Evolutionary conservation across 2,888 invertebrate species (phyloP).

Genomic region (Luperina testacea): DNA sequence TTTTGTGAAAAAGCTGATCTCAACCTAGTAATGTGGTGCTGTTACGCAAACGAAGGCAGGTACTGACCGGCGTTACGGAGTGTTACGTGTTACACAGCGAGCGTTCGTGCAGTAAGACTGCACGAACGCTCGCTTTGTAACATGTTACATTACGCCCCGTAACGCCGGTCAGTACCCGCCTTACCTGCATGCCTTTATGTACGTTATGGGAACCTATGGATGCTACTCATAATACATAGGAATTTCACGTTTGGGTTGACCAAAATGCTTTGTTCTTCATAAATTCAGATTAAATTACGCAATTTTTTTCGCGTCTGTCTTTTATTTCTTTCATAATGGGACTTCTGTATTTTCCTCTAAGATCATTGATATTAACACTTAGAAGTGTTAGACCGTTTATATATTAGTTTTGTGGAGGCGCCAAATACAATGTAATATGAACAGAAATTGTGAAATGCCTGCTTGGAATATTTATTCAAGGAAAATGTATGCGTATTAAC

Average conservation of each 20-base stretch:
- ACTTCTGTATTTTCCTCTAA: constrained; percentile 1
- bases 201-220: not conserved
- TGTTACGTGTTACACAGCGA: too few species aligned
- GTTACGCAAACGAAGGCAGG: too few species aligned
- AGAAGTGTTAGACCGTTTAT: not conserved
- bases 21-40: too few species aligned
- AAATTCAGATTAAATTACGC: too few species aligned
- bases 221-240: not conserved
- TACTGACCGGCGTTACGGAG: too few species aligned
- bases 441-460: constrained; percentile 35
- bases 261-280: not conserved
- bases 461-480: constrained; percentile 10
- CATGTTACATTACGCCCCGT: too few species aligned
- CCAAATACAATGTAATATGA: constrained; percentile 33
- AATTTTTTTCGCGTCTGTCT: not conserved
- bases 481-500: constrained; percentile 22
- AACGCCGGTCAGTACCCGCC: too few species aligned
- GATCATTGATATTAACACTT: too few species aligned
- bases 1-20: too few species aligned
- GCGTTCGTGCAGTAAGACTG: too few species aligned
- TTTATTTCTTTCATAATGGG: not conserved
- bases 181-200: too few species aligned
- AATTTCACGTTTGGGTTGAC: not conserved
- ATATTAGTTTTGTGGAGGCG: constrained; percentile 15
- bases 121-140: too few species aligned